Evolutionary conservation across 2,888 invertebrate species (phyloP), one percentile per base, ranked within the genome.

Genomic region (Holacanthella duospinosa): DNA sequence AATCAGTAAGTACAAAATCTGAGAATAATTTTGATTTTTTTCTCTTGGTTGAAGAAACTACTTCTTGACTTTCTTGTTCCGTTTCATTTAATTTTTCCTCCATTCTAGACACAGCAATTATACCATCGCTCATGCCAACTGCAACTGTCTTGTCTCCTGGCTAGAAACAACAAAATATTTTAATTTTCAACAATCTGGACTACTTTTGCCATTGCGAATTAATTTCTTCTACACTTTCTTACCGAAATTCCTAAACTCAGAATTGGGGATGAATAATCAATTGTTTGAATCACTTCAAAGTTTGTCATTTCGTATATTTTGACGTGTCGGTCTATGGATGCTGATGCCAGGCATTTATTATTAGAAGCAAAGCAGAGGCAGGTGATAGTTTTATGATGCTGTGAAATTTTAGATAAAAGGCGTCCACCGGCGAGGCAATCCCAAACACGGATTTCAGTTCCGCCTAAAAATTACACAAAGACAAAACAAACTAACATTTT

Each of bases 351-450:
- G 74, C 91, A 83, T 68, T 85, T 87, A 27, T 88, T 88, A 75
- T 89, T 85, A 54, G 87, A 87, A 27, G 89, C 89, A 66, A 95
- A 82, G 69, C 85, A 81, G 58, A 97, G 77, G 69, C 89, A 87
- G 0, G 94, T 97, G 1, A 97, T 86, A 0, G 95, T 93, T 81
- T 97, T 97, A 77, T 95, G 93, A 78, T 99, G 97, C 73, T 92
- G 88, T 1, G 88, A 88, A 68, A 97, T 83, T 74, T 85, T 86
- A 1, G 90, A 86, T 27, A 97, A 77, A 61, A 92, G 79, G 76
- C 87, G 86, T 12, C 94, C 94, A 29, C 93, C 92, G 69, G 89
- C 85, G 59, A 93, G 82, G 3, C 88, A 85, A 77, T 97, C 96
- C 95, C 95, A 97, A 0, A 97, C 87, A 77, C 88, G 86, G 4